These are phyloP conservation scores for Microplitis mediator DNA, from an alignment of 1,140 invertebrate genomes.

Conservation along the genomic window DNA sequence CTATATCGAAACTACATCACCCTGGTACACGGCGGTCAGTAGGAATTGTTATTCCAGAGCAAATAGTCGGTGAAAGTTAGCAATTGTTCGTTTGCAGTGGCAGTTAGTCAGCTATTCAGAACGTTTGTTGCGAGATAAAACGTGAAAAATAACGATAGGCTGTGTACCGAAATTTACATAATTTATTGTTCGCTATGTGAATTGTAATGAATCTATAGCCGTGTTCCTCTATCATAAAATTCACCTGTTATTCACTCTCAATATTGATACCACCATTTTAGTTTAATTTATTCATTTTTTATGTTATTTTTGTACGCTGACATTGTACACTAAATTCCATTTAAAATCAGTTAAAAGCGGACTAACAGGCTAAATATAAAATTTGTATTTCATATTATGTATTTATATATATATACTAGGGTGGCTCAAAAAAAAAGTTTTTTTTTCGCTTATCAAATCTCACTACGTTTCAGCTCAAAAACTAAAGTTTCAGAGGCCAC, in stretches of 20 bases:
- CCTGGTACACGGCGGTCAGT: background rate
- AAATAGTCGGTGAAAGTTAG: constrained; percentile 25
- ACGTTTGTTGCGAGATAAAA: constrained; percentile 6
- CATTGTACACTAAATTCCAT: background rate
- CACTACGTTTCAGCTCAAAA: no score
- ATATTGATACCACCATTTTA: background rate
- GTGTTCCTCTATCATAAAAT: background rate
- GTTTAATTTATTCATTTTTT: background rate
- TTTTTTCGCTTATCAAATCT: no score
- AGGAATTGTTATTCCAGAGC: constrained; percentile 22
- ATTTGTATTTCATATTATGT: no score
- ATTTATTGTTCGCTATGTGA: constrained; percentile 30
- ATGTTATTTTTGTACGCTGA: background rate
- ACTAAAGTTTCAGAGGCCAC: no score
- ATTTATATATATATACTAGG: no score
- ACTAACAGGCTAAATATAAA: no score
- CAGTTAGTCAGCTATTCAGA: background rate
- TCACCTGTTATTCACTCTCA: background rate
- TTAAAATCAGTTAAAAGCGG: no score
- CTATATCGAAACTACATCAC: background rate
- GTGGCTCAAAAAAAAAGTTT: no score
- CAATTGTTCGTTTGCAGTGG: background rate
- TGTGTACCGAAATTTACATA: constrained; percentile 36
- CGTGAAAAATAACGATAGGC: background rate
- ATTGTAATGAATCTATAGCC: constrained; percentile 27